phyloP scores from a whole-genome alignment of 2,113 vertebrate genomes.

The Mormyrus lacerda region DNA sequence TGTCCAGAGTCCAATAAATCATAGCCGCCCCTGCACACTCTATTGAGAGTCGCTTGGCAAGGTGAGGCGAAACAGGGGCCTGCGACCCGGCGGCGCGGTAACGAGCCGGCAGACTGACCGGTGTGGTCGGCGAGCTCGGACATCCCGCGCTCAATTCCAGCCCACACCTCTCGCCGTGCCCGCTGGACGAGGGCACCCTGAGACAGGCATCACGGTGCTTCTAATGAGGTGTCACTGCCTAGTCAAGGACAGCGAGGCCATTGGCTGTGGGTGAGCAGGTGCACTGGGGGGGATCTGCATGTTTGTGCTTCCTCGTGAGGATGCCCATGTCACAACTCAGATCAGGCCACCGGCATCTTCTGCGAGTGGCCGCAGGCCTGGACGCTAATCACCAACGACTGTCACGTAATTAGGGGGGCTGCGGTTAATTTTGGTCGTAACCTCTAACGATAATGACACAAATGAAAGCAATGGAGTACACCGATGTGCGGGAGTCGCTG shows the following conservation, averaged over 20 bases:
- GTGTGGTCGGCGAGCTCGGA: neutral
- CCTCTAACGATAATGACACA: conserved; percentile 36
- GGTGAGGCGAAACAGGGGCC: neutral
- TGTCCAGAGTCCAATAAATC: conserved; percentile 9
- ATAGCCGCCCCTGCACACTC: neutral
- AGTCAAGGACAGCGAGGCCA: neutral
- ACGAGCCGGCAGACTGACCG: neutral
- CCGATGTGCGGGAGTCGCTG: conserved; percentile 33
- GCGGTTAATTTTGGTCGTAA: conserved; percentile 47
- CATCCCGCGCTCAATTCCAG: neutral
- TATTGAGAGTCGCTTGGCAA: neutral
- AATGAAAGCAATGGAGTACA: conserved; percentile 44
- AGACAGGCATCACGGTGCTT: neutral
- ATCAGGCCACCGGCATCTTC: neutral
- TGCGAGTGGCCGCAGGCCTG: conserved; percentile 7
- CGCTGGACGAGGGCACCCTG: neutral
- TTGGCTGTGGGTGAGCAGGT: neutral
- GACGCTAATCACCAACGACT: conserved; percentile 28
- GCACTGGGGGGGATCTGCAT: neutral
- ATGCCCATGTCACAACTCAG: neutral
- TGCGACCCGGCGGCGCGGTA: neutral
- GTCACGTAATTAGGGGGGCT: conserved; percentile 44
- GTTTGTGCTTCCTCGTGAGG: neutral
- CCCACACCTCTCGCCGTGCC: neutral
- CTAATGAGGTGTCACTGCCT: neutral